Evolutionary conservation across 2,113 vertebrate species (phyloP).

Genomic region (Herpailurus yagouaroundi): DNA sequence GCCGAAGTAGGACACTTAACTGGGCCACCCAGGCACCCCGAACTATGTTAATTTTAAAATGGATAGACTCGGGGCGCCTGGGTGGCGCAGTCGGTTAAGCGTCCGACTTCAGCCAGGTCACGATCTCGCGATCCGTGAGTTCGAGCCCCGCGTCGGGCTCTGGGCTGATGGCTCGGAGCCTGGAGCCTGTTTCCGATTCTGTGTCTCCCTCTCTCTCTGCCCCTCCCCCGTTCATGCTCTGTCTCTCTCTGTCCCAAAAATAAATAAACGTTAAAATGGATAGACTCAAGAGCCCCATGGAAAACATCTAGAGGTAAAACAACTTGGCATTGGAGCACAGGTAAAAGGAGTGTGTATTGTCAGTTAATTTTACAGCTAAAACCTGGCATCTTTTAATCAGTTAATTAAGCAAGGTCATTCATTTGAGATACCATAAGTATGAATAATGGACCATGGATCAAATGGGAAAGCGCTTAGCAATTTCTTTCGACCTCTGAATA

Average conservation of each 20-base stretch:
- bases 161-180: no score
- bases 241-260: no score
- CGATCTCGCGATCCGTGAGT: no score
- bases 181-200: no score
- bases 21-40: no score
- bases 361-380: conserved; percentile 38
- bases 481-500: conserved; percentile 42
- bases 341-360: background rate
- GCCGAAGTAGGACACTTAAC: no score
- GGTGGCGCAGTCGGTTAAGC: no score
- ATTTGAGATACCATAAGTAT: conserved; percentile 13
- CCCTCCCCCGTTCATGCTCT: no score
- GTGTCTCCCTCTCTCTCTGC: no score
- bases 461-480: background rate
- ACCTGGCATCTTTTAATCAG: conserved; percentile 29
- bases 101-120: no score
- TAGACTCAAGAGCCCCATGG: background rate
- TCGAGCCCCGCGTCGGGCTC: no score
- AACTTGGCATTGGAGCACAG: background rate
- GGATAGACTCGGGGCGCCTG: no score
- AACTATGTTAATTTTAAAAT: conserved; percentile 8
- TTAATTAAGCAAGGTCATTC: conserved; percentile 35
- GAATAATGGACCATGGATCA: background rate
- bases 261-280: background rate
- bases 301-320: conserved; percentile 35